Evolutionary conservation across 1,140 invertebrate species (phyloP).

Genomic region (Listronotus bonariensis): DNA sequence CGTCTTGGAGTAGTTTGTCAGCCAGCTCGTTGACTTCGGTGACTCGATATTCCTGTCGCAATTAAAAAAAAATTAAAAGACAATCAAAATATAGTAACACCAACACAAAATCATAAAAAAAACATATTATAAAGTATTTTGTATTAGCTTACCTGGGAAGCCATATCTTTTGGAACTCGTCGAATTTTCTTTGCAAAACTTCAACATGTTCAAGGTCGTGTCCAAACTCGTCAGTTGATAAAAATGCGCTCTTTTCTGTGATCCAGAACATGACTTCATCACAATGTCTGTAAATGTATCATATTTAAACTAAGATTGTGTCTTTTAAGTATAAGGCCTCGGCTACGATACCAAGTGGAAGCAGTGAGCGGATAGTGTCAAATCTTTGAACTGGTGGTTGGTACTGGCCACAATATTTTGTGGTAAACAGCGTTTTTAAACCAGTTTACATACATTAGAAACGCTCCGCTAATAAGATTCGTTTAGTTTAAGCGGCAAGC

Average conservation of each 20-base stretch:
- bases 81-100: no score
- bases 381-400: no score
- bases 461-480: no score
- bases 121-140: neutral
- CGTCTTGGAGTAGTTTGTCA: constrained; percentile 89
- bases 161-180: constrained; percentile 99
- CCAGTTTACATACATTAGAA: no score
- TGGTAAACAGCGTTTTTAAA: no score
- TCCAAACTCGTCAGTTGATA: constrained; percentile 96
- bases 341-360: no score
- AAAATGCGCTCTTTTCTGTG: constrained; percentile 95
- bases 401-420: no score
- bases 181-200: constrained; percentile 97
- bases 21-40: constrained; percentile 94
- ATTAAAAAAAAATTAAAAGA: no score
- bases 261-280: constrained; percentile 99
- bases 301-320: no score
- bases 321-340: no score
- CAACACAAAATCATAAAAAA: neutral
- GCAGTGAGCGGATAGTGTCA: no score
- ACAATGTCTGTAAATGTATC: constrained; percentile 72
- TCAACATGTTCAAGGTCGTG: constrained; percentile 98
- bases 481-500: no score
- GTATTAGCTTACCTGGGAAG: constrained; percentile 68
- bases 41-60: constrained; percentile 81